phyloP scores from a whole-genome alignment of 2,888 invertebrate species.

The Himalopsyche kuldschensis region DNA sequence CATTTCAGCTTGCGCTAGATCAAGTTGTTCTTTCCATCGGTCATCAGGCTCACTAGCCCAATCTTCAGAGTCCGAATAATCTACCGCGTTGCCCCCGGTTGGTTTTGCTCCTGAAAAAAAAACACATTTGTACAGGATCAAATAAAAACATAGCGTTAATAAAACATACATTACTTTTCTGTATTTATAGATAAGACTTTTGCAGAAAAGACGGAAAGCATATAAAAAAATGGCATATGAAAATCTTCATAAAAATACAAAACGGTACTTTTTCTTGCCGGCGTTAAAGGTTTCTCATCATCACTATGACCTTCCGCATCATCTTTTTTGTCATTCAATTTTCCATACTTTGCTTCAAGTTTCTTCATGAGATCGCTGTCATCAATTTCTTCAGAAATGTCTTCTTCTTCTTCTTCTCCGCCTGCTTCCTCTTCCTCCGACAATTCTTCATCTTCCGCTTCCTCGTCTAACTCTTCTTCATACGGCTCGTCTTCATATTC shows the following conservation, averaged over 20 bases:
- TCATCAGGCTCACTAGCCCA: conserved; percentile 45
- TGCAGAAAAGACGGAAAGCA: background rate
- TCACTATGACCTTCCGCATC: conserved; percentile 51
- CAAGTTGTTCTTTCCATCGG: conserved; percentile 58
- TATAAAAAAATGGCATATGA: conserved; percentile 12
- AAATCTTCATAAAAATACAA: conserved; percentile 12
- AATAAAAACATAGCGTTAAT: background rate
- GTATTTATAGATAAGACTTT: background rate
- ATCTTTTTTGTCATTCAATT: conserved; percentile 58
- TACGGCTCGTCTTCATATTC: conserved; percentile 43
- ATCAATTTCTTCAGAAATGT: conserved; percentile 68
- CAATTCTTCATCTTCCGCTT: conserved; percentile 48
- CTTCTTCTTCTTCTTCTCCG: conserved; percentile 56
- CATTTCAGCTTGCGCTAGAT: conserved; percentile 56
- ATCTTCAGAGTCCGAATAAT: conserved; percentile 41
- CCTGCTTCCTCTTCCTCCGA: conserved; percentile 51
- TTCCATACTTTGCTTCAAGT: conserved; percentile 74
- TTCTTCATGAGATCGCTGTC: conserved; percentile 70
- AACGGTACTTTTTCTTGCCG: conserved; percentile 43
- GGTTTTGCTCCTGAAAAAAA: conserved; percentile 42
- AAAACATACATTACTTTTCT: background rate
- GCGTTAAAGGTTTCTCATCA: conserved; percentile 48
- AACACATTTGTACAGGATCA: background rate
- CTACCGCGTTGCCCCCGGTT: conserved; percentile 46
- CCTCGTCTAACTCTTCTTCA: conserved; percentile 48